Evolutionary conservation across 2,888 invertebrate species (phyloP).

Genomic region (Oligia fasciuncula): DNA sequence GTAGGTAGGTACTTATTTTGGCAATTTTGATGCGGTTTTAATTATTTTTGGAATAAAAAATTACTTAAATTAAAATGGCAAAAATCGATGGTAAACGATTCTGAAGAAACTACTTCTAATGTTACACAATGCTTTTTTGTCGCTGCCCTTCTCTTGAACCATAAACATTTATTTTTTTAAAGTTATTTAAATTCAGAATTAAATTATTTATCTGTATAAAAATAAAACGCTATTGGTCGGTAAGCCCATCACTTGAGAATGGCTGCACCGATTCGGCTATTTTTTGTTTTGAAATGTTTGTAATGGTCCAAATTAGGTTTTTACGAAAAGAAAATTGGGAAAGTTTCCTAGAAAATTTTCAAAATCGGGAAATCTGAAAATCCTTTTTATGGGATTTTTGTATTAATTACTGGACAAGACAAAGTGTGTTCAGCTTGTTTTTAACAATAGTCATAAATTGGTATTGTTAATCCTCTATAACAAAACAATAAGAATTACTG

Average conservation of each 20-base stretch:
- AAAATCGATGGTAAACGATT: no score
- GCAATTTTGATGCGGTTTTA: no score
- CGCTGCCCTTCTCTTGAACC: neutral
- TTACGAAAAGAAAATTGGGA: neutral
- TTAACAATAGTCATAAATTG: neutral
- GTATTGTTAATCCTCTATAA: neutral
- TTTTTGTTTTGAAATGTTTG: neutral
- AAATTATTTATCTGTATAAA: neutral
- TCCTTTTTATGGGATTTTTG: neutral
- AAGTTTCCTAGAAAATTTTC: neutral
- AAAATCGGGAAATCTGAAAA: neutral
- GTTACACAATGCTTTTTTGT: neutral
- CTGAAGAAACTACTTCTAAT: no score
- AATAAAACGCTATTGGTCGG: neutral
- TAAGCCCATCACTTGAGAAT: neutral
- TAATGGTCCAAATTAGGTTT: neutral
- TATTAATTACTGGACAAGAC: neutral
- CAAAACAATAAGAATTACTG: neutral
- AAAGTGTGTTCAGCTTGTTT: neutral
- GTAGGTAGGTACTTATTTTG: no score
- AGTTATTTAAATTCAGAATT: neutral
- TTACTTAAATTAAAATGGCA: no score
- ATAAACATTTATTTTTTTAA: neutral
- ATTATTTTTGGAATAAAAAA: no score
- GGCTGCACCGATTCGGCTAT: neutral